Evolutionary conservation across 2,113 vertebrate species (phyloP).

Genomic region (Diphyllodes magnificus): DNA sequence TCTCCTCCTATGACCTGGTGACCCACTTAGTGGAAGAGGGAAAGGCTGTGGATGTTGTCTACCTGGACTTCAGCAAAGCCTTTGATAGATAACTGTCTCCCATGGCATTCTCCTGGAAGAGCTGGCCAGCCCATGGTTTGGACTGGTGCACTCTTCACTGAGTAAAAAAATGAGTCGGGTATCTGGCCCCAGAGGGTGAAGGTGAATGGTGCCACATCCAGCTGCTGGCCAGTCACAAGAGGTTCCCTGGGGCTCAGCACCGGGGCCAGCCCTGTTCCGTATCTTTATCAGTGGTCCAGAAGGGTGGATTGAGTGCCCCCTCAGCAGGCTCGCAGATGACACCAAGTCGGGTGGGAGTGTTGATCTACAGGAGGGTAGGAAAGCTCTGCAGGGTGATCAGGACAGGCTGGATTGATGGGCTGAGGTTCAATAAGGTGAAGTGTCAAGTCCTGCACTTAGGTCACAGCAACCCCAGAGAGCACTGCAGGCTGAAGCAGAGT

Average conservation of each 20-base stretch:
- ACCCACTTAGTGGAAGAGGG: neutral
- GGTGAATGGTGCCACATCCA: neutral
- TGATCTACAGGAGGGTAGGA: neutral
- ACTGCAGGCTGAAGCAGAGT: neutral
- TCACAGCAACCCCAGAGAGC: neutral
- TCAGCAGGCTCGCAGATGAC: neutral
- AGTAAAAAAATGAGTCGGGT: neutral
- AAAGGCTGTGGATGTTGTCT: neutral
- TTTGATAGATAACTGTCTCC: neutral
- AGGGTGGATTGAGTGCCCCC: neutral
- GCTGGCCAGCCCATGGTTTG: neutral
- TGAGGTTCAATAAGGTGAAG: rapidly evolving
- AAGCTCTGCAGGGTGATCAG: neutral
- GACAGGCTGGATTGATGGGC: rapidly evolving
- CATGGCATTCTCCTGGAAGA: neutral
- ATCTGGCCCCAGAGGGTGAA: neutral
- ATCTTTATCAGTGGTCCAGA: too few species aligned
- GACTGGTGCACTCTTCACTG: too few species aligned
- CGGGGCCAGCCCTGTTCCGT: neutral
- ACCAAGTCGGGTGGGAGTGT: too few species aligned
- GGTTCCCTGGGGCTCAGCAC: neutral
- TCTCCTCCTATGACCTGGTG: rapidly evolving
- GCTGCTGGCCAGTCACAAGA: neutral
- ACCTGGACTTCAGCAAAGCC: neutral
- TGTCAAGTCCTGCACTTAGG: neutral